Conservation (phyloP, 2,888 invertebrate genomes). For the Seladonia tumulorum region DNA sequence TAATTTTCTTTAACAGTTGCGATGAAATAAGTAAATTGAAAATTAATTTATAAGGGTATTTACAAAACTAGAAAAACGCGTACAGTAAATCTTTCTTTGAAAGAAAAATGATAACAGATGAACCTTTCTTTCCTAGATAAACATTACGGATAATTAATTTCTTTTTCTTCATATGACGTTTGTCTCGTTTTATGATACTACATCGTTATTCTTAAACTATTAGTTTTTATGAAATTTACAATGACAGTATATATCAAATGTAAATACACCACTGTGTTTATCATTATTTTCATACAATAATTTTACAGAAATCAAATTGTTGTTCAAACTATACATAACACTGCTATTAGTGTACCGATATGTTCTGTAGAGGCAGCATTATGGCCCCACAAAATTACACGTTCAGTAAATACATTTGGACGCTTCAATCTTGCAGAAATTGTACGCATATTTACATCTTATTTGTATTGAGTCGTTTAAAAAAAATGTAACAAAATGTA, state of each 20-base stretch:
- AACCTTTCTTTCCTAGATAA: conserved; percentile 45
- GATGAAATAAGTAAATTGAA: conserved; percentile 43
- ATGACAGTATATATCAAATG: conserved; percentile 20
- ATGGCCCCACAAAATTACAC: conserved; percentile 64
- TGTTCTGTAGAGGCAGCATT: conserved; percentile 65
- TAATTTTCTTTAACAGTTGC: conserved; percentile 54
- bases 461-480: conserved; percentile 70
- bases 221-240: conserved; percentile 27
- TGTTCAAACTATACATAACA: conserved; percentile 48
- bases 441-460: conserved; percentile 69
- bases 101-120: conserved; percentile 50
- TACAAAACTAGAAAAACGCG: conserved; percentile 60
- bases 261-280: conserved; percentile 52
- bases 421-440: conserved; percentile 63
- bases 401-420: conserved; percentile 70
- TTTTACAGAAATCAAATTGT: conserved; percentile 50
- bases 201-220: conserved; percentile 16
- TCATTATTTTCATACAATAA: conserved; percentile 47
- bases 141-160: conserved; percentile 28
- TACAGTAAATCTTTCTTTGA: conserved; percentile 47
- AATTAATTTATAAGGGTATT: conserved; percentile 53
- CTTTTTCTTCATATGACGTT: not conserved
- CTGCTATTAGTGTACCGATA: conserved; percentile 66
- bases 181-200: not conserved
- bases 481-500: conserved; percentile 80